Evolutionary conservation across 1,140 invertebrate species (phyloP).

Genomic region (Neuroterus valhalla): DNA sequence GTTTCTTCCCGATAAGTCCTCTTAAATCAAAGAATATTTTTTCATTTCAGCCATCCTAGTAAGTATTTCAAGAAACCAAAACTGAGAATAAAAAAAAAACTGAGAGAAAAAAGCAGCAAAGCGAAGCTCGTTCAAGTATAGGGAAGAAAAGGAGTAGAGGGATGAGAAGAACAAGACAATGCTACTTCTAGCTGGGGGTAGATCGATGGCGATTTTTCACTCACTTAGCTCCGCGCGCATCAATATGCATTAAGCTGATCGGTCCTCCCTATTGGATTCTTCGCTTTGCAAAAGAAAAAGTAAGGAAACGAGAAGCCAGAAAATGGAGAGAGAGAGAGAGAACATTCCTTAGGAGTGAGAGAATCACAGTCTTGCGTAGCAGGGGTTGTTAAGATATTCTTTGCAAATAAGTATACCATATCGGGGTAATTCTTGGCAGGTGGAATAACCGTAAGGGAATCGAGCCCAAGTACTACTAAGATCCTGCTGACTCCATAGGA

Average conservation of each 20-base stretch:
- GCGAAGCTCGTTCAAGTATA: slow-evolving; percentile 22
- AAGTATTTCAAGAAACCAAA: slow-evolving; percentile 10
- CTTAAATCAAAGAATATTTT: neutral
- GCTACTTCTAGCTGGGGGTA: slow-evolving; percentile 53
- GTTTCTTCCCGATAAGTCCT: neutral
- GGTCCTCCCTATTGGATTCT: slow-evolving; percentile 69
- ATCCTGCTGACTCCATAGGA: slow-evolving; percentile 63
- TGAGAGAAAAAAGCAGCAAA: slow-evolving; percentile 12
- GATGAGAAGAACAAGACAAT: slow-evolving; percentile 27
- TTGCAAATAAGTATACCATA: slow-evolving; percentile 68
- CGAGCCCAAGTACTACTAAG: slow-evolving; percentile 63
- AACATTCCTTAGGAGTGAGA: slow-evolving; percentile 42
- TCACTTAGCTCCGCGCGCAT: slow-evolving; percentile 73
- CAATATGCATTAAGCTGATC: slow-evolving; percentile 76
- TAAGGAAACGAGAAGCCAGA: slow-evolving; percentile 47
- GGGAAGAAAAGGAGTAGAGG: slow-evolving; percentile 20
- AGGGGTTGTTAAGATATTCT: slow-evolving; percentile 68
- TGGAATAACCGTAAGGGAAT: slow-evolving; percentile 71
- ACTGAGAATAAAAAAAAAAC: slow-evolving; percentile 27
- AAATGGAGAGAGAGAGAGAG: slow-evolving; percentile 39
- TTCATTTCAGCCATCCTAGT: neutral
- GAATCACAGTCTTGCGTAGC: slow-evolving; percentile 46
- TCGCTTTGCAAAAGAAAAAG: slow-evolving; percentile 53
- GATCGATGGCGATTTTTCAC: slow-evolving; percentile 76
- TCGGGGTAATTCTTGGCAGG: slow-evolving; percentile 67